Base-by-base conservation (phyloP, 2,113 vertebrate genomes). In the Dasypus novemcinctus region DNA sequence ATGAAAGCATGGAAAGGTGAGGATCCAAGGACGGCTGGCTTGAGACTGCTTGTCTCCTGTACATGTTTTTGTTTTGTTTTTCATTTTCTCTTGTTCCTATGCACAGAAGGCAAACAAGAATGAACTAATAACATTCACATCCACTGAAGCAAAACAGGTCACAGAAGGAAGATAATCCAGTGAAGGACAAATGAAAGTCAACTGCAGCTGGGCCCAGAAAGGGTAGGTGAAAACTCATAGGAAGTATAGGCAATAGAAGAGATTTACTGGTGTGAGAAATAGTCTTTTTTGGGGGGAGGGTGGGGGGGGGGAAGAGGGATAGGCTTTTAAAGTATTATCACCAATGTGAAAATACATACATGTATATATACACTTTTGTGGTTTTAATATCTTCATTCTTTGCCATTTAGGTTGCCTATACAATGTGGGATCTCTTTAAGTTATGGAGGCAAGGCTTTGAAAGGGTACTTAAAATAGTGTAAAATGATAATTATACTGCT, bases 91-190 rank as follows among this genome's bases (percentile, higher is more conserved):
- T 64, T 76, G 21, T 54, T 27, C 1, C 9, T 41, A 43, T 91
- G 71, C 66, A 87, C 86, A 93, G 91, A 93, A 96, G 82, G 87
- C 93, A 94, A 95, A 94, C 95, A 85, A 31, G 76, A 94, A 72
- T 31, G 72, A 92, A 87, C 80, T 31, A 82, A 52, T 90, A 93
- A 90, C 38, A 57, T 89, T 49, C 68, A 81, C 5, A 27, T 43
- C 75, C 81, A 93, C 84, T 71, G 95, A 96, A 96, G 87, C 95
- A 91, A 97, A 97, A 93, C 84, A 96, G 95, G 96, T 93, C 93
- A 96, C 27, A 72, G 90, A 64, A 92, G 79, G 68, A 80, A 81
- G 92, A 95, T n/a, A 78, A 93, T 75, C 64, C 4, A 21, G 25
- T 92, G 57, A 83, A 84, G 64, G 93, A 94, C 75, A 95, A 87